Evolutionary conservation across 2,113 vertebrate species (phyloP), one percentile per base, ranked within the genome.

Genomic region (Corydoras maculifer): DNA sequence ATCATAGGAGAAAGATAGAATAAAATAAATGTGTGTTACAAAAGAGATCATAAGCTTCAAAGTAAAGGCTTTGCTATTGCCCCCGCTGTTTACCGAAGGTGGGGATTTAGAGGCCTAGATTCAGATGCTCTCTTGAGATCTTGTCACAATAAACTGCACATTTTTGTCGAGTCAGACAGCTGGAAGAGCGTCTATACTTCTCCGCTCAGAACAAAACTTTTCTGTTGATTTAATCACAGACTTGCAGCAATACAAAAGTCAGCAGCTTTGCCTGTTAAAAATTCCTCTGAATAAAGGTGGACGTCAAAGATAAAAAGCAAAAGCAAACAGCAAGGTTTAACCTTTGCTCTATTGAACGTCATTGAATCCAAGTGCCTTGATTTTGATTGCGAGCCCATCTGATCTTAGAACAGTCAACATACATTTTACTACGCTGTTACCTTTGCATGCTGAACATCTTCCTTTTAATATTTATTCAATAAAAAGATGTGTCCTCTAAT

Each of bases 31-130:
- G 35, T 25, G 35, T 61, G 29, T 69, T 4, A 70, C 18, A 29
- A 32, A 59, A 31, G 76, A 57, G 70, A 75, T 81, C 78, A 86
- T 75, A 81, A 82, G 70, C 82, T 86, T 81, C 81, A 81, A 76
- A 81, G 58, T 55, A 66, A 72, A 55, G 61, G 61, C 68, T 53
- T 50, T 75, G 49, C 71, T 72, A 70, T 63, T 32, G 62, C 74
- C 75, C 75, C 72, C 64, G 72, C 75, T 51, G 75, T 57, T 75
- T 67, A 53, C 35, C 10, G 62, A 58, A 61, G 51, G 68, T 76
- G 67, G 51, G 49, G 77, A 66, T 78, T 71, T 30, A 60, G 62
- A 75, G 75, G 71, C 55, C 63, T 76, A 62, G 62, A 63, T 76
- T 69, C 77, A 77, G 71, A 68, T 68, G 70, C 62, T 72, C 78